Conservation (phyloP, 30 jellyfish, hydroid and myxozoan genomes). For the Cassiopea xamachana region DNA sequence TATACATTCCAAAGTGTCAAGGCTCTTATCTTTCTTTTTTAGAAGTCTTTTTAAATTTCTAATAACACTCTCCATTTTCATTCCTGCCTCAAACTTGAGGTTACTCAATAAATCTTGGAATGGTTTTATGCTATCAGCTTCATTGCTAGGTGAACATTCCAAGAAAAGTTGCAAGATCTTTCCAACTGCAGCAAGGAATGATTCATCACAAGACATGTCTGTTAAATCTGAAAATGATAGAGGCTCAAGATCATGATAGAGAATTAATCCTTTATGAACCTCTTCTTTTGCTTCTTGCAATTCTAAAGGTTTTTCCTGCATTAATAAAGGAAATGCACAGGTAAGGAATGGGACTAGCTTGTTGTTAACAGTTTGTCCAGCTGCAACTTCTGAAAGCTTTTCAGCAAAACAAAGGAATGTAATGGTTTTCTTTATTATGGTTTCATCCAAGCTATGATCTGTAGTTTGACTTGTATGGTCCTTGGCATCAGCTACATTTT, state of each 20-base stretch:
- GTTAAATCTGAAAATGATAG: neutral
- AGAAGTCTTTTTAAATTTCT: neutral
- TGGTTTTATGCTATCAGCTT: conserved; percentile 5
- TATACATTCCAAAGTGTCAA: too few relatives aligned
- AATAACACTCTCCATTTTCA: neutral
- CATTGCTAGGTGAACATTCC: neutral
- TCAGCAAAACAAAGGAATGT: conserved; percentile 82
- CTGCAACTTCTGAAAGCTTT: conserved; percentile 69
- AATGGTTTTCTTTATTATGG: conserved; percentile 59
- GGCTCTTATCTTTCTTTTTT: neutral
- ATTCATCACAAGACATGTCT: conserved; percentile 1
- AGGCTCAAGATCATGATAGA: conserved; percentile 32
- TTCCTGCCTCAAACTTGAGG: conserved; percentile 24
- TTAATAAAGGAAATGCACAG: conserved; percentile 86
- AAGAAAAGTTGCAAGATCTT: conserved; percentile 6
- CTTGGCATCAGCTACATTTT: conserved; percentile 21
- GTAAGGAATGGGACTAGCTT: conserved; percentile 87
- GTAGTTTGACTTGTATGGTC: conserved; percentile 50
- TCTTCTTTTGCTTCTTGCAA: conserved; percentile 8
- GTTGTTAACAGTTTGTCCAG: conserved; percentile 46
- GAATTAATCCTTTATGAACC: conserved; percentile 16
- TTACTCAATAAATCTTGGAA: conserved; percentile 9
- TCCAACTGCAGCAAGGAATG: conserved; percentile 18
- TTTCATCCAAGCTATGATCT: conserved; percentile 40
- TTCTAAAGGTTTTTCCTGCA: conserved; percentile 72